Base-by-base conservation (phyloP, 1,140 invertebrate species). In the Andrena cerasifolii region DNA sequence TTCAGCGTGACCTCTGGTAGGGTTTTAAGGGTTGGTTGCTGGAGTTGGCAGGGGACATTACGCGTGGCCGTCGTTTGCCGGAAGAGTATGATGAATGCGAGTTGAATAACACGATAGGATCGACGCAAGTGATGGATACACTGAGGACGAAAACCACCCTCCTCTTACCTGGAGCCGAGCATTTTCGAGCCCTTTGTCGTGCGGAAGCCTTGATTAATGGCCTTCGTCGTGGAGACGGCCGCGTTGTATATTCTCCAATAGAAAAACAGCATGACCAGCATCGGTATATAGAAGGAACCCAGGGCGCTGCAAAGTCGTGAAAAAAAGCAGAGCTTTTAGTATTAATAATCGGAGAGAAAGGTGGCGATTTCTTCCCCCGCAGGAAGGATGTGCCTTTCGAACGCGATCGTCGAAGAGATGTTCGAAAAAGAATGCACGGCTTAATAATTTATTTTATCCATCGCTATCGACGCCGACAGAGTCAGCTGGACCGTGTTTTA, bases 251-350 rank as follows among this genome's bases (percentile, higher is more conserved):
- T 99, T 79, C 97, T 94, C 95, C 97, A 98, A 93, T 99, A 99
- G 93, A 99, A 97, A 94, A 99, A 98, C 63, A 99, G 93, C 97
- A 99, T 99, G 45, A 99, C 96, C 82, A 98, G 95, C 95, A 98
- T 98, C 14, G 98, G 98, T 85, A 99, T 96, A 91, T 98, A 98
- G 94, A 99, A 99, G 63, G 98, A 98, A 10, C 98, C 98, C 28
- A 98, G 94, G 2, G 98, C 98, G 5, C 97, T 98, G 92, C 98
- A 85, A 63, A n/a, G n/a, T n/a, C 66, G 62, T 59, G 16, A 65
- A 6, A 67, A 40, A 36, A 43, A 21, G 6, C 2, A 24, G 54
- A 54, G n/a, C 33, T 45, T 75, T 75, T 75, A 28, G 45, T 75
- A 31, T 66, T 36, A 16, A 24, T n/a, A 58, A 16, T 6, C 28